These are phyloP conservation scores for Mechanitis mazaeus DNA, from an alignment of 2,888 invertebrate genomes.

Conservation along the genomic window DNA sequence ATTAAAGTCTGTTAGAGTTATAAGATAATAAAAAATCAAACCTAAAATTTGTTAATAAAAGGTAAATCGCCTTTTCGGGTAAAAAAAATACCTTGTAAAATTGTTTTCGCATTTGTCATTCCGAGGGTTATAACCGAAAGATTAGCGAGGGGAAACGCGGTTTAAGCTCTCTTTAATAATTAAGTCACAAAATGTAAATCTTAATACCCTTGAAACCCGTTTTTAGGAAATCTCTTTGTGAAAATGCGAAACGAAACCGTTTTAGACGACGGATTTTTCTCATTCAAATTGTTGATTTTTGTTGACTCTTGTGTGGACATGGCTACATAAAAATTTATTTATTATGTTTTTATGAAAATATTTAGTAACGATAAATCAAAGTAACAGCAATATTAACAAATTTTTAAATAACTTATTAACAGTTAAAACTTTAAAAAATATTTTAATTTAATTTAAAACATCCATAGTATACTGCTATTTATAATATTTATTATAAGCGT, in stretches of 20 bases:
- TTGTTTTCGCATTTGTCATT: slow-evolving; percentile 27
- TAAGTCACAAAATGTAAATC: slow-evolving; percentile 34
- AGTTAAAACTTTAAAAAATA: too few species aligned
- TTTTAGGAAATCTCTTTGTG: slow-evolving; percentile 31
- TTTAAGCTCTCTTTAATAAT: slow-evolving; percentile 37
- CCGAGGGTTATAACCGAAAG: slow-evolving; percentile 26
- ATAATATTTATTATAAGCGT: background rate
- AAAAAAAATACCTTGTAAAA: slow-evolving; percentile 16
- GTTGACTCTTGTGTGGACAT: background rate
- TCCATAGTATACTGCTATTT: background rate
- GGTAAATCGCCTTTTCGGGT: background rate
- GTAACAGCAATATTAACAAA: too few species aligned
- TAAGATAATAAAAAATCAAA: background rate
- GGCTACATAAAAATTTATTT: background rate
- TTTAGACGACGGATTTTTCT: slow-evolving; percentile 19
- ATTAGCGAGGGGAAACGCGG: slow-evolving; percentile 32
- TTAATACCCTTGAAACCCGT: slow-evolving; percentile 33
- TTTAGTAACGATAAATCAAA: too few species aligned
- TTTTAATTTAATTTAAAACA: too few species aligned
- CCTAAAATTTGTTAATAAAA: background rate
- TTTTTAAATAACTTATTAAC: too few species aligned
- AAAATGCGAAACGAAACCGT: slow-evolving; percentile 28
- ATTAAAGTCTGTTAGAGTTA: too few species aligned
- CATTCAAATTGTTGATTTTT: slow-evolving; percentile 19
- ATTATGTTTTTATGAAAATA: too few species aligned